These are phyloP conservation scores for Morone saxatilis DNA, from an alignment of 2,113 vertebrate genomes.

Conservation along the genomic window DNA sequence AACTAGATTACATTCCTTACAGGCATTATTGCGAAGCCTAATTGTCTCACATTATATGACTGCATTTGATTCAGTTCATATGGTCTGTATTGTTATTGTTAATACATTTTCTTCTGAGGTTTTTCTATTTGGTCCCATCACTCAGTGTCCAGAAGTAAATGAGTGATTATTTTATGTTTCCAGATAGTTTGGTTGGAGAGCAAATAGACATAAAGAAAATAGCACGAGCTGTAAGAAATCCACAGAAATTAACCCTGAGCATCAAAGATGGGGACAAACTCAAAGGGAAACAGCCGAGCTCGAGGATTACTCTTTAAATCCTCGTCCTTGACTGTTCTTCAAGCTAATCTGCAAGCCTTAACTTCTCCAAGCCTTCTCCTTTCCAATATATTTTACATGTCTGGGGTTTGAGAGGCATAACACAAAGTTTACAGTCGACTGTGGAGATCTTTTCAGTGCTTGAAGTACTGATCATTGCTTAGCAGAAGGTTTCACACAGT, in stretches of 20 bases:
- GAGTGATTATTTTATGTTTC: background rate
- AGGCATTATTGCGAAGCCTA: background rate
- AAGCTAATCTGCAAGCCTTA: conserved; percentile 39
- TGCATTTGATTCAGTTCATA: background rate
- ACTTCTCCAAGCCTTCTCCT: conserved; percentile 3
- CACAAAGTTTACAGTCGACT: conserved; percentile 1
- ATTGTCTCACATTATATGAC: background rate
- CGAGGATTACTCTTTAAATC: conserved; percentile 53
- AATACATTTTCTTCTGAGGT: too few species aligned
- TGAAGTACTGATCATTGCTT: background rate
- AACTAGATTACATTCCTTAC: too few species aligned
- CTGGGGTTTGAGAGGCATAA: conserved; percentile 6
- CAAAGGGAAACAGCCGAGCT: conserved; percentile 24
- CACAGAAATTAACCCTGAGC: background rate
- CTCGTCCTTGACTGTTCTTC: conserved; percentile 48
- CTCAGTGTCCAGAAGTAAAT: background rate
- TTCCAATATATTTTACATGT: conserved; percentile 15
- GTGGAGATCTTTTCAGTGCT: background rate
- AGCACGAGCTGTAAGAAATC: conserved; percentile 9
- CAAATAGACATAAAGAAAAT: conserved; percentile 10
- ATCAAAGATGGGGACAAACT: conserved; percentile 28
- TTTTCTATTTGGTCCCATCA: background rate
- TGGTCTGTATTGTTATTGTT: background rate
- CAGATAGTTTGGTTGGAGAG: background rate
- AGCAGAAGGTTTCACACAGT: background rate